Percentiles rank a stretch among this genome's conserved stretches.
Evolutionary conservation across 2,888 invertebrate species (phyloP).

Genomic region (Folsomia manolachei): DNA sequence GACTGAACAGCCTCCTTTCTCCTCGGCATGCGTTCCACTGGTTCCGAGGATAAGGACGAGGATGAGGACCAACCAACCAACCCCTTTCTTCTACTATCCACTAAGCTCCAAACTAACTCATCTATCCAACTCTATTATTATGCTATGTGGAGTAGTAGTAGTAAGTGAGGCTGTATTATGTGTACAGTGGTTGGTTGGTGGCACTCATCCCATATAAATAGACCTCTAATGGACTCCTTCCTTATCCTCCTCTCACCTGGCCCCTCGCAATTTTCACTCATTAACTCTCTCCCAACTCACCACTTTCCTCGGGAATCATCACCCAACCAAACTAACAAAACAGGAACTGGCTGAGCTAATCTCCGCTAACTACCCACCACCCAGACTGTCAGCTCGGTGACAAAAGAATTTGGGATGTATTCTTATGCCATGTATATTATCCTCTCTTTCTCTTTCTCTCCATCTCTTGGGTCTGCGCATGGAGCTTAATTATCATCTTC

Average conservation of each 20-base stretch:
- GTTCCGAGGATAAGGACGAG: not conserved
- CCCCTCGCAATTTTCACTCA: slow-evolving; percentile 22
- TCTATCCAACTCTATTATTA: slow-evolving; percentile 36
- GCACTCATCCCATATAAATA: slow-evolving; percentile 48
- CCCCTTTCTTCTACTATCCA: slow-evolving; percentile 24
- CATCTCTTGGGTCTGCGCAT: not conserved
- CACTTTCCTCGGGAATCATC: slow-evolving; percentile 17
- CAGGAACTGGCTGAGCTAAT: too few relatives aligned
- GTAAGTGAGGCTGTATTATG: too few relatives aligned
- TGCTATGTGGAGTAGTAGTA: too few relatives aligned
- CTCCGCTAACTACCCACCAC: not conserved
- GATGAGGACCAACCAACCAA: too few relatives aligned
- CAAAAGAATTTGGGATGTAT: too few relatives aligned
- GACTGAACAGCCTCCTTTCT: slow-evolving; percentile 40
- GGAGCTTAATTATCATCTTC: not conserved
- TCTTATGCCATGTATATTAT: too few relatives aligned
- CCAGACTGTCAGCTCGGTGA: not conserved
- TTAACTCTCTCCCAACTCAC: slow-evolving; percentile 22
- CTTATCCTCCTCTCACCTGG: slow-evolving; percentile 29
- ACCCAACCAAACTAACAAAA: too few relatives aligned
- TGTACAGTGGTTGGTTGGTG: too few relatives aligned
- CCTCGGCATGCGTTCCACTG: slow-evolving; percentile 48
- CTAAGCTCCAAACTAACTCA: too few relatives aligned
- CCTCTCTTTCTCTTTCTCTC: not conserved
- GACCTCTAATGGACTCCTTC: slow-evolving; percentile 45